Base-by-base conservation (phyloP, 1,140 invertebrate genomes). In the Zaprionus camerounensis region DNA sequence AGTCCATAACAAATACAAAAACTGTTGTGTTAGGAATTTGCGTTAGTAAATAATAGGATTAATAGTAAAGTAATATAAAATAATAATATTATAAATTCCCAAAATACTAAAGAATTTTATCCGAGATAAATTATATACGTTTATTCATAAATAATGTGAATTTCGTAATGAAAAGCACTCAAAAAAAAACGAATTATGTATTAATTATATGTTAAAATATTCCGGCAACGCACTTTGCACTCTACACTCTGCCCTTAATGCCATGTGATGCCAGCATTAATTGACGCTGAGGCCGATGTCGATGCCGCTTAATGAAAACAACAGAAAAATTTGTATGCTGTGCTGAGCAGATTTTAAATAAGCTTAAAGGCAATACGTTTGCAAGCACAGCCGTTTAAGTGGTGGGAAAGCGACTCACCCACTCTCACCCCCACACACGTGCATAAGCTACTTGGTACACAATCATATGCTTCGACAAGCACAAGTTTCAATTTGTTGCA, bases 401-500 rank as follows among this genome's bases (percentile, higher is more conserved):
- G 65, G 64, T 66, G 67, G 55, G 58, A 68, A 70, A 62, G 58
- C 71, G 69, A 59, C 38, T 56, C 15, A 51, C 53, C 15, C 67
- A 26, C 73, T 67, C 65, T 65, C 57, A 71, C 63, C 17, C 38
- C 31, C 51, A 55, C 46, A 57, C 13, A 49, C 28, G 68, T 24
- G 71, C 34, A 51, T 55, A 58, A 41, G 44, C 44, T 44, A 71
- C 64, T 78, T 70, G 78, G 82, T 71, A 87, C 80, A 91, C 83
- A 91, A 91, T 91, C 88, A 91, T 73, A 88, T 88, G 88, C 88
- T 91, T 88, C 90, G 84, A 87, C 77, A 80, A 91, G 88, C 88
- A 91, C 80, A 91, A 91, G 88, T 91, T 91, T 84, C 88, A 91
- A 91, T 91, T 91, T 91, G 88, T 91, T 91, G 88, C 88, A 91